Base-by-base conservation (phyloP, 2,113 vertebrate species). In the Poecile atricapillus region DNA sequence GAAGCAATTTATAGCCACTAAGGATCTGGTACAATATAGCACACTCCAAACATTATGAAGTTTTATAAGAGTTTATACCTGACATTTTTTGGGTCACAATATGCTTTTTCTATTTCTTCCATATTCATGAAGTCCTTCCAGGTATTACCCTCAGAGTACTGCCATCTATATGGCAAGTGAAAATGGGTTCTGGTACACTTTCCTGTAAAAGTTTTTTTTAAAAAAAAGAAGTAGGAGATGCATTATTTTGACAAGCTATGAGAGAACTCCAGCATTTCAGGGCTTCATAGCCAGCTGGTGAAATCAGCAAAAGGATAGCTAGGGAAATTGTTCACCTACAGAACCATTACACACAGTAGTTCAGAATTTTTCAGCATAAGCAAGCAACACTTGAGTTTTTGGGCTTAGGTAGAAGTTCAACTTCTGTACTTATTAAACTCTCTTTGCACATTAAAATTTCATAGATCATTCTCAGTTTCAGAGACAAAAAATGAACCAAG, bases 151-250 rank as follows among this genome's bases (percentile, higher is more conserved):
- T 97, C 95, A 76, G 89, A 97, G 71, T 98, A 76, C 94, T 99
- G 98, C 99, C 99, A 99, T 90, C 98, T 98, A 95, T 99, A 99
- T 0, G 99, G 99, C 52, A 99, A 97, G 64, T 97, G 96, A 96
- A 98, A 99, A 82, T 99, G 99, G 95, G 97, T 97, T 53, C 97
- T 98, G 41, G 75, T 95, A 95, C 99, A 99, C 86, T 98, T 99
- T 22, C 98, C 99, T 99, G 88, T 23, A 83, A 84, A 53, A 93
- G 41, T 92, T 82, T 37, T n/a, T 39, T 39, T 39, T 87, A 35
- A 50, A 70, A 69, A 65, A 35, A 60, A 60, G 64, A 47, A 88
- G 8, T 12, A 89, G 77, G 75, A 74, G 58, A 79, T 35, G 19
- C n/a, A 56, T 84, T 93, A 84, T 58, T 94, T 93, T 88, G 43